Evolutionary conservation across 1,140 invertebrate species (phyloP).

Genomic region (Musca vetustissima): DNA sequence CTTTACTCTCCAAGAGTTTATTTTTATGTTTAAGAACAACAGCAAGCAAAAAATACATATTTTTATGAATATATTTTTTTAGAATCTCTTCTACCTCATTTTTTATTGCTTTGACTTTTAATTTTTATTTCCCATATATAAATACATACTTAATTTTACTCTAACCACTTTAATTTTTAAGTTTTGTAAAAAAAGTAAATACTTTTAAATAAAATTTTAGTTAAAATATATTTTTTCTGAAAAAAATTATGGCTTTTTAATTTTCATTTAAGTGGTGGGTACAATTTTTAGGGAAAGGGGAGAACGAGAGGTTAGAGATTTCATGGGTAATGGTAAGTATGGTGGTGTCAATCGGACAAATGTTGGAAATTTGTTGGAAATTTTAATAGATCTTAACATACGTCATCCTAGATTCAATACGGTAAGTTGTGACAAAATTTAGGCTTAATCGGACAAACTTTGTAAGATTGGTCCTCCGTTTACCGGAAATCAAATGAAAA

Average conservation of each 20-base stretch:
- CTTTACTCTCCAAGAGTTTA: constrained; percentile 16
- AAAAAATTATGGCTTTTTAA: constrained; percentile 10
- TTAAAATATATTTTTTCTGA: constrained; percentile 19
- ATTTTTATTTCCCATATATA: constrained; percentile 7
- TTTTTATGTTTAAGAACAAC: not conserved
- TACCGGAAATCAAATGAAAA: too few species aligned
- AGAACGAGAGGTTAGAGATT: too few species aligned
- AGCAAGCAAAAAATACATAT: not conserved
- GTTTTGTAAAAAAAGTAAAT: constrained; percentile 16
- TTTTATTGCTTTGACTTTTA: constrained; percentile 1
- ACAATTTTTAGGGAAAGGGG: too few species aligned
- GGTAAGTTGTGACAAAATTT: too few species aligned
- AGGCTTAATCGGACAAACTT: too few species aligned
- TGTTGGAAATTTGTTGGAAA: too few species aligned
- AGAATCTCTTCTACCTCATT: not conserved
- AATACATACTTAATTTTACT: too few species aligned
- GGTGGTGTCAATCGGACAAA: too few species aligned
- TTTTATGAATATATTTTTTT: not conserved
- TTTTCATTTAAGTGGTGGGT: not conserved
- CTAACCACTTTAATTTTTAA: not conserved
- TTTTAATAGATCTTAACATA: too few species aligned
- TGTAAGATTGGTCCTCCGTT: too few species aligned
- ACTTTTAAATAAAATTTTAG: constrained; percentile 21
- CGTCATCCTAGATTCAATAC: too few species aligned
- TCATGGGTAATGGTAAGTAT: too few species aligned